Percentiles rank a stretch among this genome's conserved stretches.
phyloP scores from a whole-genome alignment of 2,888 invertebrate genomes.

The Meliscaeva auricollis region DNA sequence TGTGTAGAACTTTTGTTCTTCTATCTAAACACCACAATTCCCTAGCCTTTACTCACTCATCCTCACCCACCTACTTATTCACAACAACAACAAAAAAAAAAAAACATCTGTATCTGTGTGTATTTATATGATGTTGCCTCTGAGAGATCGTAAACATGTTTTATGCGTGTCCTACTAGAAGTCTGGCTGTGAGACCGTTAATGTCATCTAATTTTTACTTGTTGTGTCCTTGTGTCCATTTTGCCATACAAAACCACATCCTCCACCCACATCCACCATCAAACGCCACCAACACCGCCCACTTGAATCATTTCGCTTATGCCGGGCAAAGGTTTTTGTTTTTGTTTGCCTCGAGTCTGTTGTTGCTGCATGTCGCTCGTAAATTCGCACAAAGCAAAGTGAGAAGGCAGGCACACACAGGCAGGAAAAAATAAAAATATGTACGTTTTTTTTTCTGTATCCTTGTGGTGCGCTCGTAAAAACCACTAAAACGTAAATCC shows the following conservation, averaged over 20 bases:
- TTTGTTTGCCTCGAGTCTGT: constrained; percentile 14
- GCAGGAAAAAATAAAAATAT: constrained; percentile 32
- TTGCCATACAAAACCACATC: constrained; percentile 27
- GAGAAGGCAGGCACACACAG: neutral
- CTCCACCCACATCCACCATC: neutral
- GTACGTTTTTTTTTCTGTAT: constrained; percentile 52
- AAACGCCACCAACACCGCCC: constrained; percentile 19
- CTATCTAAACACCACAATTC: neutral
- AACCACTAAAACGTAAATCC: constrained; percentile 74
- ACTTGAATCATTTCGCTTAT: constrained; percentile 12
- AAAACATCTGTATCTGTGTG: neutral
- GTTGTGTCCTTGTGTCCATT: constrained; percentile 66
- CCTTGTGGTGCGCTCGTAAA: constrained; percentile 55
- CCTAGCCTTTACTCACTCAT: neutral
- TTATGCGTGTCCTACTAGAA: constrained; percentile 70
- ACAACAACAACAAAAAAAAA: neutral
- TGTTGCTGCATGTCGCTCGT: constrained; percentile 21
- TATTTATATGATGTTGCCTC: constrained; percentile 20
- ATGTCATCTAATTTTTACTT: constrained; percentile 75
- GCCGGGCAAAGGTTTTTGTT: neutral
- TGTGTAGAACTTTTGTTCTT: neutral
- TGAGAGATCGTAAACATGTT: constrained; percentile 67
- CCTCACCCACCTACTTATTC: neutral
- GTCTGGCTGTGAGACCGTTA: constrained; percentile 69
- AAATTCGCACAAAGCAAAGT: constrained; percentile 23